Percentiles rank a stretch among this genome's conserved stretches.
Conservation (phyloP, 2,888 invertebrate species). For the Dolichomitus sp. region DNA sequence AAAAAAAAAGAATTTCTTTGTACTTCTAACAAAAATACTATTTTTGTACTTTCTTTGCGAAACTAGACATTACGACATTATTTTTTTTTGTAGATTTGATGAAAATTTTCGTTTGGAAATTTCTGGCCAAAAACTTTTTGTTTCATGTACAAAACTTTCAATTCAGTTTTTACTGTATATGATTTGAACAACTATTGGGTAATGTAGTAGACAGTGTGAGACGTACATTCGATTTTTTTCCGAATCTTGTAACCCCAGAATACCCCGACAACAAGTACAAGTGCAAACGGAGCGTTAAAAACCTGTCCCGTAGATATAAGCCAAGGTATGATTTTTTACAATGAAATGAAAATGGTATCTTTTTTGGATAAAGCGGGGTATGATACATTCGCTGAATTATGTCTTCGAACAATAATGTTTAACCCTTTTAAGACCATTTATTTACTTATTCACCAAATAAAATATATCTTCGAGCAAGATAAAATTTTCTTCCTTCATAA, state of each 20-base stretch:
- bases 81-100: no score
- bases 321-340: slow-evolving; percentile 18
- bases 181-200: no score
- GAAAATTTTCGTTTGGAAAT: no score
- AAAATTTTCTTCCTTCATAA: background rate
- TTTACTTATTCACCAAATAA: background rate
- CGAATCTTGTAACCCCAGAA: no score
- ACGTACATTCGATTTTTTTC: no score
- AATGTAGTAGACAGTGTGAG: no score
- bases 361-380: slow-evolving; percentile 32
- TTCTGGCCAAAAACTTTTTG: no score
- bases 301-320: slow-evolving; percentile 65
- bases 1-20: no score
- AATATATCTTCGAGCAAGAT: background rate
- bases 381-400: slow-evolving; percentile 32
- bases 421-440: background rate
- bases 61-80: background rate
- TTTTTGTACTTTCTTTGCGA: background rate
- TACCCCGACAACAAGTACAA: no score
- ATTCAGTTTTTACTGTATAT: no score
- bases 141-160: no score
- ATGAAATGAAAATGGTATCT: slow-evolving; percentile 43
- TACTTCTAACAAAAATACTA: no score
- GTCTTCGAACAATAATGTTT: background rate
- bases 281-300: slow-evolving; percentile 55